Base-by-base conservation (phyloP, 1,140 invertebrate species). In the Trachymyrmex cornetzi region DNA sequence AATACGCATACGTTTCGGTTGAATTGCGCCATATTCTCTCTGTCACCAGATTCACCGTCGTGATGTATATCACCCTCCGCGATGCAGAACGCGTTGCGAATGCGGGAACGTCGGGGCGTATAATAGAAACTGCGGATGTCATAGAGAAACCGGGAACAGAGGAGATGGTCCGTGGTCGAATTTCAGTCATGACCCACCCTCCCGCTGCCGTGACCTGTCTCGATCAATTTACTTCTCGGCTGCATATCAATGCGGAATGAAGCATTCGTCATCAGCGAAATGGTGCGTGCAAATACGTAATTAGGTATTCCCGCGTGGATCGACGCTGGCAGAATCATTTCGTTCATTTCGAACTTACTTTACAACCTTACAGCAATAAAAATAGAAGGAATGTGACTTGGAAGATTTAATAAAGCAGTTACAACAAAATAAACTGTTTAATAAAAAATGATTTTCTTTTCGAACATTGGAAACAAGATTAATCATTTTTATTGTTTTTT, bases 141-240 rank as follows among this genome's bases (percentile, higher is more conserved):
- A 91, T 85, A 71, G 90, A 91, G 90, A 91, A 91, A 91, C 71
- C 87, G 55, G 85, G 81, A 81, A 91, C 85, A 71, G 86, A 79
- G 66, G 48, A 85, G 89, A 79, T 59, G 87, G 63, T 64, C 69
- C 71, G 72, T 72, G 90, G 90, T 91, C 90, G 87, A 91, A 91
- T 91, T 91, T 91, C 90, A 89, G 44, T 71, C 67, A 72, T 61
- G 38, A 24, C 9, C 53, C 67, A 19, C 24, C 22, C 57, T 24
- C 30, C 57, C 27, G 50, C 55, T 30, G 11, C 55, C 86, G 72
- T 59, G 57, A 24, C 72, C 74, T 61, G 87, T 91, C 90, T 89
- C 90, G 90, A 91, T 91, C 90, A 91, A 91, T 91, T 91, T 89
- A 85, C 89, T 91, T 87, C 87, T 91, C 82, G 89, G 81, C 88